Base-by-base conservation (phyloP, 2,113 vertebrate species). In the Coregonus clupeaformis region DNA sequence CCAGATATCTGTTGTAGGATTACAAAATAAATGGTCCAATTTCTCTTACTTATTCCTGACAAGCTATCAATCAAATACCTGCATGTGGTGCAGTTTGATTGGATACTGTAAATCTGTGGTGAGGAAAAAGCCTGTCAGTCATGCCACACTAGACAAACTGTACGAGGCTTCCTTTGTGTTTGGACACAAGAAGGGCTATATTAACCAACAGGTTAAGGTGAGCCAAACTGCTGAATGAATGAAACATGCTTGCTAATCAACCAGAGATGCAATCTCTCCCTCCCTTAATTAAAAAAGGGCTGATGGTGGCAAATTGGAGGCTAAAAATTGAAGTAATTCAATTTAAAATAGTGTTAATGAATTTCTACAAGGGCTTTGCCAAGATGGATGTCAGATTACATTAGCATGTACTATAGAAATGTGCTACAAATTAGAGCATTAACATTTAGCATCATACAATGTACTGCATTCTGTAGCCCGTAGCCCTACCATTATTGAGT, bases 221-320 rank as follows among this genome's bases (percentile, higher is more conserved):
- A n/a, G 18, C 52, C 42, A 52, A 65, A 52, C 32, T 67, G 67
- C 60, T 66, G 68, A 27, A 63, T 47, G 71, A 72, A 81, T 55
- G 59, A 72, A 32, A 76, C 71, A 71, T 71, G 79, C 76, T 63
- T 49, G 42, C 49, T 66, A 27, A 69, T 81, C 22, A 69, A 20
- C 14, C 1, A 32, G 18, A 49, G 59, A 77, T 79, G 32, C 59
- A 70, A 77, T 82, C 73, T 32, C 73, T 59, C 59, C 49, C 25
- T 29, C 72, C 55, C 75, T 76, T 84, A 78, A 84, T 82, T 78
- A 76, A 78, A 84, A 69, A 47, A 70, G 62, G 36, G 59, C 59
- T 64, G 45, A 72, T 47, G 71, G 32, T 42, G 25, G 22, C 18
- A 5, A 42, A 47, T n/a, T 12, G 22, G 16, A 5, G 24, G 13